Base-by-base conservation (phyloP, 2,888 invertebrate species). In the Furcula furcula region DNA sequence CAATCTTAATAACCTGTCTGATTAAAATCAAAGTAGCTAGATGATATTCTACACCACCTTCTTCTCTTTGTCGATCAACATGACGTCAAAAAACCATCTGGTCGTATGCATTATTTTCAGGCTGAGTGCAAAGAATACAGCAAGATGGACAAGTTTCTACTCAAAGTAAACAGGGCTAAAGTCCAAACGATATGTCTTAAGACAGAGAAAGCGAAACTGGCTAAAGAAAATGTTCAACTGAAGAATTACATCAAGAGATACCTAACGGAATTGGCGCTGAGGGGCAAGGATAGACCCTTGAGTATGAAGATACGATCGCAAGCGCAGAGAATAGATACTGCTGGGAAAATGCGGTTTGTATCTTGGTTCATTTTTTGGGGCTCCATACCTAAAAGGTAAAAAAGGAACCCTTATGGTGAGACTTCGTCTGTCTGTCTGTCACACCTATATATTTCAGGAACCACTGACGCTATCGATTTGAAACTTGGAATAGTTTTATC, bases 101-200 rank as follows among this genome's bases (percentile, higher is more conserved):
- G n/a, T n/a, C n/a, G n/a, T n/a, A n/a, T n/a, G 2, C 11, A 19
- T 14, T 40, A n/a, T 19, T 29, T 46, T 35, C 11, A 91, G 90
- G 67, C 79, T 10, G 85, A 79, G 56, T 87, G 88, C 45, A 89
- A 84, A 27, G 82, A 90, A 29, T 91, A 91, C 60, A 83, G 83
- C 7, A 91, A 92, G 65, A 80, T 95, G 85, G 93, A 93, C 45
- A 92, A 92, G 52, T 94, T 95, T 65, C 92, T 95, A 90, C 46
- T 85, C 3, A 89, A 88, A 73, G 58, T 77, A 9, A 89, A 88
- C 62, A 63, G 82, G 38, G 84, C 76, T 0, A 77, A 70, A 35
- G 82, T 89, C 0, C 88, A 89, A 34, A 74, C 78, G 0, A 64
- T 86, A 34, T 85, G 88, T 34, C 53, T 89, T 2, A 77, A 54